A percentile compares a stretch with the other conserved stretches of the same genome.
These are phyloP conservation scores for Chrysolina oricalcia DNA, from an alignment of 2,888 invertebrate species.

Conservation along the genomic window DNA sequence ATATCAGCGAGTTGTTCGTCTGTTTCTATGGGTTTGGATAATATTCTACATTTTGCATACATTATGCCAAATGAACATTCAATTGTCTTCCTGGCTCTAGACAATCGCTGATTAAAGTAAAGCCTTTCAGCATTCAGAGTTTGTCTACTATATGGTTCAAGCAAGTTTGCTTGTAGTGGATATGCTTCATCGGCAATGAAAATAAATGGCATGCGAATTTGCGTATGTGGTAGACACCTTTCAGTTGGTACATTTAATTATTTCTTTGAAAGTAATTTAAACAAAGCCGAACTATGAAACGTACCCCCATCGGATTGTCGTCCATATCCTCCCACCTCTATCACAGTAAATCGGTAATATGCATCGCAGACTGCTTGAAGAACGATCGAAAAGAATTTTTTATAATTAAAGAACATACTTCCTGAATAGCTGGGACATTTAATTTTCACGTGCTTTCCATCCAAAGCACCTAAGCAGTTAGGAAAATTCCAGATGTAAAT, in stretches of 20 bases:
- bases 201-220: conserved; percentile 12
- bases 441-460: conserved; percentile 12
- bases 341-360: conserved; percentile 46
- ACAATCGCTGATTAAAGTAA: conserved; percentile 46
- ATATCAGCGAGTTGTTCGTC: conserved; percentile 30
- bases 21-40: conserved; percentile 51
- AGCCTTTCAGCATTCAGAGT: conserved; percentile 16
- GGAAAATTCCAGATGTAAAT: background rate
- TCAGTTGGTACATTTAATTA: conserved; percentile 9
- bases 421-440: conserved; percentile 38
- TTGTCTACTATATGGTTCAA: conserved; percentile 24
- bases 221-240: conserved; percentile 10
- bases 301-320: conserved; percentile 36
- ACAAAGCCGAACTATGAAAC: conserved; percentile 18
- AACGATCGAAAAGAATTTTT: conserved; percentile 47
- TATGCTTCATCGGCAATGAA: conserved; percentile 33
- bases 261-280: background rate
- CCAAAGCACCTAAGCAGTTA: background rate
- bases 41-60: conserved; percentile 50
- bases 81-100: conserved; percentile 43
- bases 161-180: conserved; percentile 7
- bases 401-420: conserved; percentile 45
- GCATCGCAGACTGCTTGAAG: conserved; percentile 48
- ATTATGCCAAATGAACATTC: conserved; percentile 52
- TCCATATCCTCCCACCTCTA: conserved; percentile 50